Conservation (phyloP, 2,797 vertebrate genomes). For the Periparus ater region DNA sequence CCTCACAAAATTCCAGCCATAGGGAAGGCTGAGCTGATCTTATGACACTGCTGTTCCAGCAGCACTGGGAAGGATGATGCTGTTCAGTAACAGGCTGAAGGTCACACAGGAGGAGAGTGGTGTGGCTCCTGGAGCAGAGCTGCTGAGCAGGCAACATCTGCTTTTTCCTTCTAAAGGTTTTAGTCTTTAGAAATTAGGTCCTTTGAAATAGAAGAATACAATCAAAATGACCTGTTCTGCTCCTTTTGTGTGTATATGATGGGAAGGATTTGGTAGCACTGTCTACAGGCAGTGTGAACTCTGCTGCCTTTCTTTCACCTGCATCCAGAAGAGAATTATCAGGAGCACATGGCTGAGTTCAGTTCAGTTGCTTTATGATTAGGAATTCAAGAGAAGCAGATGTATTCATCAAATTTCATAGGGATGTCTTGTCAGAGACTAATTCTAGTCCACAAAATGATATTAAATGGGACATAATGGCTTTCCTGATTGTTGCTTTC, state of each 20-base stretch:
- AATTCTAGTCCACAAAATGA: constrained; percentile 26
- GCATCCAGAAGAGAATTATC: not conserved
- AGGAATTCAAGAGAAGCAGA: constrained; percentile 43
- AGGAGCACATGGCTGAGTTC: not conserved
- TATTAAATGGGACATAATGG: not conserved
- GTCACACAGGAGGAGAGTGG: not conserved
- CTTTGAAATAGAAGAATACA: constrained; percentile 7
- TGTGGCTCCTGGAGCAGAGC: not conserved
- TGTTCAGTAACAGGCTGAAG: not conserved
- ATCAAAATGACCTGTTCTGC: not conserved
- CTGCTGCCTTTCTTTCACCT: not conserved
- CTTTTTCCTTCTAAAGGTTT: not conserved
- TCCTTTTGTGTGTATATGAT: not conserved
- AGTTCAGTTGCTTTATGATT: constrained; percentile 5
- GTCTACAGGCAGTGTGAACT: not conserved
- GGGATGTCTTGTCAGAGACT: not conserved
- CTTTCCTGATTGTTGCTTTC: constrained; percentile 13
- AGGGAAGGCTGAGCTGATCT: not conserved
- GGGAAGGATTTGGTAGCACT: not conserved
- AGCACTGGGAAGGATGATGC: rapidly evolving
- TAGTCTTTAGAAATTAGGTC: not conserved
- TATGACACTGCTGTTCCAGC: rapidly evolving
- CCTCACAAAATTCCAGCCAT: not conserved
- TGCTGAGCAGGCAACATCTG: not conserved
- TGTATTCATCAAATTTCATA: not conserved